Evolutionary conservation across 1,140 invertebrate species (phyloP).

Genomic region (Linepithema humile): DNA sequence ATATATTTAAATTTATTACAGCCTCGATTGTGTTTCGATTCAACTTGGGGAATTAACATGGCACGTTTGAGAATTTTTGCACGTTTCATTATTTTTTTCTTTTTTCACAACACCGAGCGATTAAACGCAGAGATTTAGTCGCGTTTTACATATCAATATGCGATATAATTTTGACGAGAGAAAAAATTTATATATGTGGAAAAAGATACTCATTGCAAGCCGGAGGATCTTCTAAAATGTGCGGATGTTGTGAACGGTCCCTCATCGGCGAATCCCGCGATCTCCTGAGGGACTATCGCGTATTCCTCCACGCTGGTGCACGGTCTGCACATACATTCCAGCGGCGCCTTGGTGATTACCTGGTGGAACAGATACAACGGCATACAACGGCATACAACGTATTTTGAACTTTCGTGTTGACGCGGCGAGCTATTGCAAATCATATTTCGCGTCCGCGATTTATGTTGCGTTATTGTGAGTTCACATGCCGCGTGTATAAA

Average conservation of each 20-base stretch:
- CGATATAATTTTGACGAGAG: neutral
- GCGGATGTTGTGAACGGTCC: slow-evolving; percentile 87
- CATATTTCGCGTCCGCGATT: too few species aligned
- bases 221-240: slow-evolving; percentile 88
- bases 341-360: slow-evolving; percentile 95
- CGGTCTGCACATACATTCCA: slow-evolving; percentile 97
- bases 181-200: neutral
- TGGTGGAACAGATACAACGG: slow-evolving; percentile 76
- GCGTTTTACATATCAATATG: neutral
- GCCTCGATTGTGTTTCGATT: too few species aligned
- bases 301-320: slow-evolving; percentile 95
- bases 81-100: neutral
- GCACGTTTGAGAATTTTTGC: neutral
- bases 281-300: slow-evolving; percentile 94
- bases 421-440: too few species aligned
- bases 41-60: too few species aligned
- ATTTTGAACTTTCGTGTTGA: too few species aligned
- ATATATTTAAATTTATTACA: too few species aligned
- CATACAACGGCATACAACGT: too few species aligned
- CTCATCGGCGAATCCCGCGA: slow-evolving; percentile 94
- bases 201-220: slow-evolving; percentile 34
- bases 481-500: too few species aligned
- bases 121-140: neutral
- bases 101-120: neutral
- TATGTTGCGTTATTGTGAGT: too few species aligned